These are phyloP conservation scores for Microcebus murinus DNA, from an alignment of 2,113 vertebrate genomes.

Conservation along the genomic window DNA sequence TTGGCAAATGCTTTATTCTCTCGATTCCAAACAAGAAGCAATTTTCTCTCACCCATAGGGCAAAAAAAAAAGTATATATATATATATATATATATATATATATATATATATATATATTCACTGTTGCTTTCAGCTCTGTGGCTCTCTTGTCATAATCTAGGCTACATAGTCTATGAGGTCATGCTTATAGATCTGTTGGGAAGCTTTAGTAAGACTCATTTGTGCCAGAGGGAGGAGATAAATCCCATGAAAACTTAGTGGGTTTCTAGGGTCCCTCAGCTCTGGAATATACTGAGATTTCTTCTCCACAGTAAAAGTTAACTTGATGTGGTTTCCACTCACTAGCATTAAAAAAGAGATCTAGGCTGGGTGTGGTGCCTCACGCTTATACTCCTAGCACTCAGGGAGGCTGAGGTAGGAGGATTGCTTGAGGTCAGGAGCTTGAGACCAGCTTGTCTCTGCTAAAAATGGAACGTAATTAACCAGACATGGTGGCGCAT, in stretches of 20 bases:
- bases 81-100: neutral
- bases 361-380: no score
- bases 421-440: no score
- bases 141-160: neutral
- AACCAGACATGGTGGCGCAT: no score
- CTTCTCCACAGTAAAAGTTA: neutral
- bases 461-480: no score
- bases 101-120: no score
- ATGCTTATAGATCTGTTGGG: neutral
- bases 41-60: neutral
- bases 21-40: neutral
- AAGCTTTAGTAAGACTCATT: neutral
- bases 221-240: neutral
- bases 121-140: neutral
- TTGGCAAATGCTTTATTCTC: neutral
- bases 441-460: no score
- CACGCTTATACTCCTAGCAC: no score
- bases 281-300: neutral
- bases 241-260: neutral
- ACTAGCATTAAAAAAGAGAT: neutral
- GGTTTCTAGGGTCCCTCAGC: neutral
- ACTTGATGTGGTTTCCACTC: neutral
- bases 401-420: no score
- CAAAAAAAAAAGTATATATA: neutral
- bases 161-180: neutral